Evolutionary conservation across 2,888 invertebrate genomes (phyloP), one percentile per base, ranked within the genome.

Genomic region (Mimas tiliae): DNA sequence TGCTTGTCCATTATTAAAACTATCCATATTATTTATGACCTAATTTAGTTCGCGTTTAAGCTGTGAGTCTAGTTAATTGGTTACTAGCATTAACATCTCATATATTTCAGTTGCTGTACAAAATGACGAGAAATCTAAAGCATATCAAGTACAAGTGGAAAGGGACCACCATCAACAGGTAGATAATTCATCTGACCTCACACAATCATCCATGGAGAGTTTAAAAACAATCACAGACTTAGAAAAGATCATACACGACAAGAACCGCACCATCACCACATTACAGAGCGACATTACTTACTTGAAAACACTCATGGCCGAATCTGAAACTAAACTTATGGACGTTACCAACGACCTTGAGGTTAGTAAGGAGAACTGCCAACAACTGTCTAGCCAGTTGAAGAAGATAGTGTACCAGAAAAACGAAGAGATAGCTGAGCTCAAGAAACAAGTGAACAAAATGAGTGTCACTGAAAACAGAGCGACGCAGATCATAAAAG

Each of bases 391-490:
- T 2, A 76, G 65, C 52, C 93, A 93, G 70, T 78, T 93, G 14
- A 91, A 91, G 83, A 91, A 91, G 74, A 84, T 91, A 8, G 91
- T 90, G 1, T 78, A 86, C 48, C 88, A 86, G 76, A 93, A 93
- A 76, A 93, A 93, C 66, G 93, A 93, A 65, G 93, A 93, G 69
- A 88, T 93, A 42, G 82, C 87, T 0, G 92, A 93, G 0, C 77
- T 93, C n/a, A 92, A 88, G 68, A 88, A 82, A 67, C 91, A 92
- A 72, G 74, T 93, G 0, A 75, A 75, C 19, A 92, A 91, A 80
- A 88, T 92, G 91, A 90, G 84, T 65, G 84, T 73, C 8, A 86
- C 84, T 0, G 93, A 93, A 74, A 92, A 84, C 62, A 82, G 91
- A 64, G 92, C 92, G 6, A 84, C 81, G 6, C 91, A 93, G 78